These are phyloP conservation scores for Drosophila anomalata DNA, from an alignment of 2,888 invertebrate species.

Conservation along the genomic window DNA sequence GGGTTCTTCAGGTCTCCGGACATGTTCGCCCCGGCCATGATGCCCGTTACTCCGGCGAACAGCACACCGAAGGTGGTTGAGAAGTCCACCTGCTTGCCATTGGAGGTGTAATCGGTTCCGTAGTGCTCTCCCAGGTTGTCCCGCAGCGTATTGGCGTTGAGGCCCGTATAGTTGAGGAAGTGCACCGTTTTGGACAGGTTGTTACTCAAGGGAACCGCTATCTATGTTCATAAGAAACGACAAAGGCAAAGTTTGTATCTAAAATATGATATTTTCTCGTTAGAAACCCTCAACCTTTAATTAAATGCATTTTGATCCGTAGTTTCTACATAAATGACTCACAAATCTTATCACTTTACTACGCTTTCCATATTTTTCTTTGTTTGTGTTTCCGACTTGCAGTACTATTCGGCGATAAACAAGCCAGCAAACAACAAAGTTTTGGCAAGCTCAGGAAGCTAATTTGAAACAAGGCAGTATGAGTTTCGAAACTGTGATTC, in stretches of 20 bases:
- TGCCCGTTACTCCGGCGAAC: slow-evolving; percentile 99
- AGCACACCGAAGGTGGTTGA: slow-evolving; percentile 98
- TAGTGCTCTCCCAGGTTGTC: slow-evolving; percentile 92
- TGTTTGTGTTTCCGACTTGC: neutral
- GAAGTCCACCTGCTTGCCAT: slow-evolving; percentile 90
- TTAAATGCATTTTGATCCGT: neutral
- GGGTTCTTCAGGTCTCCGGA: slow-evolving; percentile 97
- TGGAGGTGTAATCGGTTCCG: slow-evolving; percentile 90
- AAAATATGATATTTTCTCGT: neutral
- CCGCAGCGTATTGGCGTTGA: slow-evolving; percentile 88
- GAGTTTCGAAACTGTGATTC: too few species aligned
- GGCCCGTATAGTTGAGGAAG: slow-evolving; percentile 90
- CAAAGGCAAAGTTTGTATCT: neutral
- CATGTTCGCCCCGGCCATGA: slow-evolving; percentile 99
- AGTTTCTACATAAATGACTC: neutral
- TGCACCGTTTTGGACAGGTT: slow-evolving; percentile 85
- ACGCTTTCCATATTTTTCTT: neutral
- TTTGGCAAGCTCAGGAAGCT: too few species aligned
- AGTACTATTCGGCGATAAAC: too few species aligned
- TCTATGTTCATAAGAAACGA: slow-evolving; percentile 84
- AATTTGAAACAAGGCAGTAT: too few species aligned
- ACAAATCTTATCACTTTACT: slow-evolving; percentile 1
- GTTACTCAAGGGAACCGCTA: slow-evolving; percentile 91
- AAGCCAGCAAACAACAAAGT: too few species aligned
- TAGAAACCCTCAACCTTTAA: neutral